Conservation (phyloP, 2,113 vertebrate species). For the Clinocottus analis region DNA sequence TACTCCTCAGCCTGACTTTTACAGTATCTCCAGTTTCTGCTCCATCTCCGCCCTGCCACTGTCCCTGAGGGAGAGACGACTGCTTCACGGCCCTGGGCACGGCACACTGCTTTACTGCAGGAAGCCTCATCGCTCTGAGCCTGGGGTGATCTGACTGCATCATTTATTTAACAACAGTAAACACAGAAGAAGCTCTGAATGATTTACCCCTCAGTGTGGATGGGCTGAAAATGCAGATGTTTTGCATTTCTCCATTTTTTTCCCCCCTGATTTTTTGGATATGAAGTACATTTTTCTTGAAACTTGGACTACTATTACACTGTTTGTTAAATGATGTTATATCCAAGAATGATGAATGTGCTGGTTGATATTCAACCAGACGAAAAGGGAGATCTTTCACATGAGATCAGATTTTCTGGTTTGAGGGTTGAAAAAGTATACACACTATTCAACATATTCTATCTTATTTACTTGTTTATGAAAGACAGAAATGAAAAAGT, state of each 20-base stretch:
- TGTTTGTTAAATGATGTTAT: not conserved
- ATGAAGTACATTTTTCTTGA: not conserved
- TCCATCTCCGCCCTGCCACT: constrained; percentile 39
- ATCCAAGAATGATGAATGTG: not conserved
- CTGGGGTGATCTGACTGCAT: constrained; percentile 46
- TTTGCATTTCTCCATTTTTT: not conserved
- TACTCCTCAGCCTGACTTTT: constrained; percentile 26
- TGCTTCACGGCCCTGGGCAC: constrained; percentile 35
- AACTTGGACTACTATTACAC: not conserved
- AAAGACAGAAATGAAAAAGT: not conserved
- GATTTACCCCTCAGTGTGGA: constrained; percentile 38
- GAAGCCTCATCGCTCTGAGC: constrained; percentile 38
- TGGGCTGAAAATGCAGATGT: constrained; percentile 23
- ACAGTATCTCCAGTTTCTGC: constrained; percentile 35
- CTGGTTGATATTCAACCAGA: constrained; percentile 1
- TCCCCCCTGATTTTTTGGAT: not conserved
- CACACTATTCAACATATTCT: not conserved
- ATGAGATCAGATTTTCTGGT: not conserved
- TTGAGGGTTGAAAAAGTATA: constrained; percentile 1
- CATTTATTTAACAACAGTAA: constrained; percentile 68
- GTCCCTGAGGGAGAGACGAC: constrained; percentile 42
- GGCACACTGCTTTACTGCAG: constrained; percentile 46
- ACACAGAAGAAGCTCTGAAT: constrained; percentile 48
- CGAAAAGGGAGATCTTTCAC: constrained; percentile 16
- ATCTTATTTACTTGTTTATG: constrained; percentile 7